Evolutionary conservation across 2,888 invertebrate species (phyloP).

Genomic region (Orthosia gracilis): DNA sequence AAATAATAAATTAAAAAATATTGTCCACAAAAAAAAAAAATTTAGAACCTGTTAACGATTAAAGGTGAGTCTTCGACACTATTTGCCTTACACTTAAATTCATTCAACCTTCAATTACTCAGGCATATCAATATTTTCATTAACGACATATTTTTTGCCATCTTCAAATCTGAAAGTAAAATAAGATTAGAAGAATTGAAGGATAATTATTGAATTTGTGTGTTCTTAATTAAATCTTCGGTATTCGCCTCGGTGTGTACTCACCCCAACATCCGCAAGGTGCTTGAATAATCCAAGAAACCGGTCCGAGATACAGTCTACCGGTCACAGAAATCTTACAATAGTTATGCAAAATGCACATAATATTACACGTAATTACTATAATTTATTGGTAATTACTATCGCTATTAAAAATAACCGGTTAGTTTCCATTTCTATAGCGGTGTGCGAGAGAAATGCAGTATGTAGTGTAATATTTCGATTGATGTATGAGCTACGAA

Average conservation of each 20-base stretch:
- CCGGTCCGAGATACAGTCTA: constrained; percentile 51
- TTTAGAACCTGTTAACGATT: neutral
- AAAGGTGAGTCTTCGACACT: neutral
- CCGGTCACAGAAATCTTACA: constrained; percentile 32
- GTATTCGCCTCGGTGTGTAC: constrained; percentile 23
- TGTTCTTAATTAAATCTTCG: neutral
- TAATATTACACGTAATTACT: constrained; percentile 16
- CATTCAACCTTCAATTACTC: constrained; percentile 25
- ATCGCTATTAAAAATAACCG: neutral
- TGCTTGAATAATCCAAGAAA: constrained; percentile 55
- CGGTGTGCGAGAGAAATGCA: constrained; percentile 18
- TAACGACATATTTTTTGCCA: neutral
- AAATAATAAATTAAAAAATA: neutral
- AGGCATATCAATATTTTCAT: constrained; percentile 13
- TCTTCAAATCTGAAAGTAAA: constrained; percentile 6
- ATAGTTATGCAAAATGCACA: constrained; percentile 49
- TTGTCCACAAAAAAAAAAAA: too few relatives aligned
- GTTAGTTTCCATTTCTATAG: constrained; percentile 9
- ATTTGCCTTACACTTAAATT: constrained; percentile 18
- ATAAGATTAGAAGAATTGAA: constrained; percentile 2
- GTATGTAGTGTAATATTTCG: constrained; percentile 1
- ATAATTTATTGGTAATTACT: constrained; percentile 17
- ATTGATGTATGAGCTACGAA: constrained; percentile 1
- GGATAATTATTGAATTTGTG: neutral
- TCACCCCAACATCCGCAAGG: constrained; percentile 50